These are phyloP conservation scores for Heliangelus exortis DNA, from an alignment of 2,797 vertebrate species.

Conservation along the genomic window DNA sequence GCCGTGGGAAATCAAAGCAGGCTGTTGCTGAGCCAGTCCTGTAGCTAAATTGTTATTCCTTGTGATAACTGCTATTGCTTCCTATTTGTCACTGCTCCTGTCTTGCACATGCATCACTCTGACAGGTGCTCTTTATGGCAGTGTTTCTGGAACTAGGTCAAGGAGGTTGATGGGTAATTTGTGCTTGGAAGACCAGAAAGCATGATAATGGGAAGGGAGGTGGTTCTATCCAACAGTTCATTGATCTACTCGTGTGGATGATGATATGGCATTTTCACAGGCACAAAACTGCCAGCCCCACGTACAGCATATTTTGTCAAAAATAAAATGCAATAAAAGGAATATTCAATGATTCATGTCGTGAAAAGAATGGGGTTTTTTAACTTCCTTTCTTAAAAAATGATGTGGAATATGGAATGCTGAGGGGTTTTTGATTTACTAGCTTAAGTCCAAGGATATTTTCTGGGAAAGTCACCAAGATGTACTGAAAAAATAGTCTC, in stretches of 20 bases:
- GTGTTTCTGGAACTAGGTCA: background rate
- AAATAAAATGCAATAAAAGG: background rate
- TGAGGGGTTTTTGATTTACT: background rate
- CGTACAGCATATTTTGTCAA: fast-evolving
- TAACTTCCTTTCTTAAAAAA: background rate
- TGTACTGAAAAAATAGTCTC: background rate
- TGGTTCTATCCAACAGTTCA: slow-evolving; percentile 46
- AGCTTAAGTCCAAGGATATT: background rate
- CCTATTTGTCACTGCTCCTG: background rate
- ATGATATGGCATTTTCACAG: background rate
- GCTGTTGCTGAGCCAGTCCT: background rate
- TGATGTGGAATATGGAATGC: background rate
- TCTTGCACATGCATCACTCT: slow-evolving; percentile 41
- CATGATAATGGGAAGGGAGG: slow-evolving; percentile 50
- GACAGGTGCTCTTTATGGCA: slow-evolving; percentile 38
- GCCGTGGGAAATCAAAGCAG: background rate
- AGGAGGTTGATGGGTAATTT: slow-evolving; percentile 39
- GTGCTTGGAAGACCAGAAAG: slow-evolving; percentile 56
- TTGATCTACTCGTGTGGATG: slow-evolving; percentile 26
- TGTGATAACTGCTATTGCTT: slow-evolving; percentile 34
- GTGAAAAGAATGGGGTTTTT: background rate
- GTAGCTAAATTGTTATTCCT: slow-evolving; percentile 39
- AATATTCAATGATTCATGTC: background rate
- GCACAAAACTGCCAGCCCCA: background rate
- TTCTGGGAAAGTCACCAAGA: background rate